Percentiles rank a stretch among this genome's conserved stretches.
Conservation (phyloP, 2,113 vertebrate genomes). For the Oceanites oceanicus region DNA sequence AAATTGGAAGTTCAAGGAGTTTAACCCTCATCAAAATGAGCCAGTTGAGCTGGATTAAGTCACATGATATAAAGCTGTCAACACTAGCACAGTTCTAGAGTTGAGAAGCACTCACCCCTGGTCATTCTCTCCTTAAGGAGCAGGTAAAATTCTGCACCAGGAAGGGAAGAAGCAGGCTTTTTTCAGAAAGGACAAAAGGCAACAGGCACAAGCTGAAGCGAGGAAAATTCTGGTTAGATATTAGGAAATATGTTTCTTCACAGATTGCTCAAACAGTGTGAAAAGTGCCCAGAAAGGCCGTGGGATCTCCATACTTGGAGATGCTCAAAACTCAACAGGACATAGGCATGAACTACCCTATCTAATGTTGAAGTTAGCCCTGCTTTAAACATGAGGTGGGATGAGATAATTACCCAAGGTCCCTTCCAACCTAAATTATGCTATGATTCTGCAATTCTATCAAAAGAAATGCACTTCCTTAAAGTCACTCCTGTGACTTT, state of each 20-base stretch:
- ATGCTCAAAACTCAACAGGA: background rate
- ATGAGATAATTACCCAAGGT: background rate
- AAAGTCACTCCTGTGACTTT: background rate
- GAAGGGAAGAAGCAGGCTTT: background rate
- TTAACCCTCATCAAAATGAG: background rate
- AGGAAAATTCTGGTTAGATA: background rate
- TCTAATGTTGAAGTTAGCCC: background rate
- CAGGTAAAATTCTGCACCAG: background rate
- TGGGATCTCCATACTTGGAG: background rate
- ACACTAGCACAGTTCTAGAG: background rate
- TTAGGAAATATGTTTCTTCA: background rate
- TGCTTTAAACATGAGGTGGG: background rate
- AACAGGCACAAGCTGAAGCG: background rate
- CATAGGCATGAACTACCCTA: background rate
- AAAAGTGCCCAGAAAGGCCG: background rate
- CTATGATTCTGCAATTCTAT: background rate
- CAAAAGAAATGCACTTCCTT: background rate
- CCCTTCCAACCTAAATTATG: background rate
- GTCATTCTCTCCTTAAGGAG: background rate
- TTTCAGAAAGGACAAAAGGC: background rate
- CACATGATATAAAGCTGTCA: background rate
- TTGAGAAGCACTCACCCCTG: background rate
- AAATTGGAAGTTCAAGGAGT: background rate
- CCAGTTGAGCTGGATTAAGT: background rate
- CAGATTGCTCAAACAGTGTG: background rate